Evolutionary conservation across 2,113 vertebrate genomes (phyloP), one percentile per base, ranked within the genome.

Genomic region (Cacatua alba): DNA sequence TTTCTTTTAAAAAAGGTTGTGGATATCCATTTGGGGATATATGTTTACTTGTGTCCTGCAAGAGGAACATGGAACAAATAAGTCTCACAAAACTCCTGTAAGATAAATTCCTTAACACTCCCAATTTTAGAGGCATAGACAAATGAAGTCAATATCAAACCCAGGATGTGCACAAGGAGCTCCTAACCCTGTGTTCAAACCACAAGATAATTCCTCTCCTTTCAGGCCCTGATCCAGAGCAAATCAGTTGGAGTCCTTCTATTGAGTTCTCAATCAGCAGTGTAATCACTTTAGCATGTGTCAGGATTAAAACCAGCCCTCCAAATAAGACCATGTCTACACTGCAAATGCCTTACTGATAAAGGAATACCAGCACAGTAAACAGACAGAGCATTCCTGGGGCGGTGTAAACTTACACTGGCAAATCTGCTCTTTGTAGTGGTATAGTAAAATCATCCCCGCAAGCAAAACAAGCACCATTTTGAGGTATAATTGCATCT

Each of bases 281-380:
- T 90, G 96, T 96, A 96, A 97, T 96, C 96, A 96, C 96, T 97
- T 97, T 97, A 97, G 96, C 96, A 96, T 97, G 96, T 95, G 94
- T 96, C 95, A 96, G 96, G 96, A 97, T 97, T 97, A 97, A 97
- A 97, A 96, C 95, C 95, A 97, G 96, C 88, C 96, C 94, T 96
- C 96, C 96, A 96, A 96, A 93, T 96, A 97, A 92, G 95, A 93
- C 96, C 94, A 94, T 91, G 94, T 97, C 96, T 96, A 97, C 94
- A 91, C 96, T 97, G 94, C 93, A 95, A 97, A 97, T 95, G 94
- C 95, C 93, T 96, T 68, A 95, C 94, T 97, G 96, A 97, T 97
- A 97, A 97, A 97, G 96, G 95, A 97, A 96, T 96, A 97, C 91
- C 94, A 96, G 94, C 95, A 95, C 83, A 97, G 96, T 95, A 97